Conservation (phyloP, 1,140 invertebrate species). For the Heliconius melpomene region DNA sequence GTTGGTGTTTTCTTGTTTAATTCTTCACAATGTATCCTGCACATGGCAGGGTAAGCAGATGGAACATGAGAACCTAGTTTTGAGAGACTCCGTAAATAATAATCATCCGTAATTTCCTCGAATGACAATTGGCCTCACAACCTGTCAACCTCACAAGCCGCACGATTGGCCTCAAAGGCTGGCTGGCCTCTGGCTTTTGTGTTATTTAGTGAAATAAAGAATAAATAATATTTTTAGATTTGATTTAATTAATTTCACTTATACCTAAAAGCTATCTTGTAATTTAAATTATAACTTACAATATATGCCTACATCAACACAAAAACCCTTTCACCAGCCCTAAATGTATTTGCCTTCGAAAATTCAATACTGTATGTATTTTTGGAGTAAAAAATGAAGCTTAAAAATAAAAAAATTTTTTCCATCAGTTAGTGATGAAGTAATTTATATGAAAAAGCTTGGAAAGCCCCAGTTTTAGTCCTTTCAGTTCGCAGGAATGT, state of each 20-base stretch:
- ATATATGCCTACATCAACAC: background rate
- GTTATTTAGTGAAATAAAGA: too few species aligned
- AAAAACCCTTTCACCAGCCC: background rate
- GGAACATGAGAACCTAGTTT: background rate
- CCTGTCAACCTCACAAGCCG: background rate
- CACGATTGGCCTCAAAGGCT: background rate
- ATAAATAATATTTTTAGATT: too few species aligned
- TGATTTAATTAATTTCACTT: too few species aligned
- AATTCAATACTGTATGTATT: too few species aligned
- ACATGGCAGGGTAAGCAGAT: background rate
- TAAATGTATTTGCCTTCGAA: background rate
- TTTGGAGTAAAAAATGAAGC: background rate
- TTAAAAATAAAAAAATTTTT: background rate
- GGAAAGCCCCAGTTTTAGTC: background rate
- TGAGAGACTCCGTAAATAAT: too few species aligned
- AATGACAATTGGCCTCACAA: background rate
- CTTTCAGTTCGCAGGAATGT: background rate
- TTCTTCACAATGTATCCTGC: too few species aligned
- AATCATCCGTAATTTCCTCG: background rate
- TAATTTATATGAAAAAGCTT: background rate
- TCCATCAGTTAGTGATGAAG: background rate
- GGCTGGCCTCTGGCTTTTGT: too few species aligned
- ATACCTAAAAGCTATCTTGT: too few species aligned
- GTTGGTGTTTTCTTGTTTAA: too few species aligned
- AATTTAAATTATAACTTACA: background rate